A percentile compares a stretch with the other conserved stretches of the same genome.
Conservation (phyloP, 2,113 vertebrate genomes). For the Mohoua ochrocephala region DNA sequence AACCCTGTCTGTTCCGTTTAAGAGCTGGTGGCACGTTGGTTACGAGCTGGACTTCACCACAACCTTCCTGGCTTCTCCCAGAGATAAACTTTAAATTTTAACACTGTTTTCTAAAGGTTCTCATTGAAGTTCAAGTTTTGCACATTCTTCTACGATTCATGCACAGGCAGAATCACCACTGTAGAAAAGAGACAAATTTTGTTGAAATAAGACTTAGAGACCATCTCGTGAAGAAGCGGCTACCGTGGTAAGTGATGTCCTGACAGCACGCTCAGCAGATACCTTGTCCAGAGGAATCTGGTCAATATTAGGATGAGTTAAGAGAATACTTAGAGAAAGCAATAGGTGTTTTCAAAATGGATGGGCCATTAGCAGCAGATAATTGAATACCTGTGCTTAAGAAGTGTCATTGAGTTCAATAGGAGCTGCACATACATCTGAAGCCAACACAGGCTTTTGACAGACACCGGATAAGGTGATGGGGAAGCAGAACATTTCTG, state of each 20-base stretch:
- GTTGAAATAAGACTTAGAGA: background rate
- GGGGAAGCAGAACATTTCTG: background rate
- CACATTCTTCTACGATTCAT: background rate
- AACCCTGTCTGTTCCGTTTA: background rate
- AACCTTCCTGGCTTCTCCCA: background rate
- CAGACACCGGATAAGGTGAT: background rate
- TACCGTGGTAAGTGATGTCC: background rate
- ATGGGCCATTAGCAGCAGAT: conserved; percentile 1
- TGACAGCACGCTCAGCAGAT: background rate
- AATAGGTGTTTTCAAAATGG: conserved; percentile 18
- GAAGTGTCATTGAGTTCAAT: background rate
- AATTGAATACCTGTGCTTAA: conserved; percentile 15
- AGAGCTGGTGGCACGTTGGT: background rate
- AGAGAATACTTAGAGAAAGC: background rate
- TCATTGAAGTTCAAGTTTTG: background rate
- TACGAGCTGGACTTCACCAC: background rate
- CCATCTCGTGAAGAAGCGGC: background rate
- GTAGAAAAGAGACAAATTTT: background rate
- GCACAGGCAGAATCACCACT: background rate
- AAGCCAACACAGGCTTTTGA: background rate
- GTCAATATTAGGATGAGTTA: conserved; percentile 21
- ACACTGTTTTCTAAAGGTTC: background rate
- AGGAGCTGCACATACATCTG: background rate
- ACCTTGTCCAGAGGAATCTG: background rate
- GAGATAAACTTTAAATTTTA: background rate